A percentile compares a stretch with the other conserved stretches of the same genome.
These are phyloP conservation scores for Protobothrops flavoviridis DNA, from an alignment of 2,113 vertebrate genomes.

Conservation along the genomic window DNA sequence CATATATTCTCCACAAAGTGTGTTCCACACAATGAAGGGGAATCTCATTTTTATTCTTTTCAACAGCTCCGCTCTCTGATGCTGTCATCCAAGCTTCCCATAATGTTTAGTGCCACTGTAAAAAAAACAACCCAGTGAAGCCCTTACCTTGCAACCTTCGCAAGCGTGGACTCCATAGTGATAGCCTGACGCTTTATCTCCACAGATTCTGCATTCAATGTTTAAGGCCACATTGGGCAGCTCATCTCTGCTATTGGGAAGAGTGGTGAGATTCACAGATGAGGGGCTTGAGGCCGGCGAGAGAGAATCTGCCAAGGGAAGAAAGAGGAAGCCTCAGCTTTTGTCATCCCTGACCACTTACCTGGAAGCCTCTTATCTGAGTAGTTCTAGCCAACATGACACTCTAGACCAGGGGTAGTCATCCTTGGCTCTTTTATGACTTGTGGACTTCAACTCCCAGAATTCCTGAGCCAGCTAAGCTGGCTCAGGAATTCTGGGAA, in stretches of 20 bases:
- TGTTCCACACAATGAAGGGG: background rate
- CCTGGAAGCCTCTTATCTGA: background rate
- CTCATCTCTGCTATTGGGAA: conserved; percentile 69
- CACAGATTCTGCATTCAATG: conserved; percentile 92
- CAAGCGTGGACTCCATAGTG: conserved; percentile 98
- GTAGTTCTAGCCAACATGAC: background rate
- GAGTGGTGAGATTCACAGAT: conserved; percentile 69
- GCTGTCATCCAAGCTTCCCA: background rate
- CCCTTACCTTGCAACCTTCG: conserved; percentile 95
- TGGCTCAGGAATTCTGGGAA: background rate
- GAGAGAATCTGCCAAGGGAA: conserved; percentile 77
- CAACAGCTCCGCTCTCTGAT: background rate
- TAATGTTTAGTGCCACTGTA: background rate
- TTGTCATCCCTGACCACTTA: background rate
- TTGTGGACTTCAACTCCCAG: background rate
- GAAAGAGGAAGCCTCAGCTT: conserved; percentile 2
- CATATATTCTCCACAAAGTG: background rate
- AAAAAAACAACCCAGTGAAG: background rate
- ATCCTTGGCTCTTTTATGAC: background rate
- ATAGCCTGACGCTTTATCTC: conserved; percentile 94
- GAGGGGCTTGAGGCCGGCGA: conserved; percentile 92
- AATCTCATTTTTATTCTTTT: background rate
- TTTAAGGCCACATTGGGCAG: conserved; percentile 70
- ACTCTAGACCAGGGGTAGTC: background rate
- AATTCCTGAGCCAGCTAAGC: background rate